A percentile compares a stretch with the other conserved stretches of the same genome.
phyloP scores from a whole-genome alignment of 2,888 invertebrate species.

The Iselma pallidipennis region DNA sequence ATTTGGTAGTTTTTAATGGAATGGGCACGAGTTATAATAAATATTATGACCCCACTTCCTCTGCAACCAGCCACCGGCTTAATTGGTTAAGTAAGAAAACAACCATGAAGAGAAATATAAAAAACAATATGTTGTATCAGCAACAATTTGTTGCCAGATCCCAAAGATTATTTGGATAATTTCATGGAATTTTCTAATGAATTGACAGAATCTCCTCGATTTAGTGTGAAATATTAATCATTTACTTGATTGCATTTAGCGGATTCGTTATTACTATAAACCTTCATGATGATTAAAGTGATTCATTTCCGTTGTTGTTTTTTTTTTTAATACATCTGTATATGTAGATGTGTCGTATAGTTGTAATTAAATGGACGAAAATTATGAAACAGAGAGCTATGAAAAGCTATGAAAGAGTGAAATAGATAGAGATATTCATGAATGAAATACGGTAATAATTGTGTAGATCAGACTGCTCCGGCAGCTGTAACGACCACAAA shows the following conservation, averaged over 20 bases:
- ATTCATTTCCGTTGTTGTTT: background rate
- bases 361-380: background rate
- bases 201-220: background rate
- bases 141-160: background rate
- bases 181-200: background rate
- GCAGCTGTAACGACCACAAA: constrained; percentile 24
- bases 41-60: constrained; percentile 56
- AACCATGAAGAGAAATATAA: constrained; percentile 31
- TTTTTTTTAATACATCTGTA: background rate
- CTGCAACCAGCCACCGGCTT: constrained; percentile 41
- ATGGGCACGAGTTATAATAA: constrained; percentile 55
- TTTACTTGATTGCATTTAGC: background rate
- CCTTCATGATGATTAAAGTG: background rate
- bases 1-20: constrained; percentile 52
- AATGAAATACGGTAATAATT: constrained; percentile 20
- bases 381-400: background rate
- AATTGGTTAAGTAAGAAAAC: constrained; percentile 47
- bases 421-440: constrained; percentile 16
- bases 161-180: background rate
- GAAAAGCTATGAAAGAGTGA: background rate
- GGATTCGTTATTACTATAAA: no score
- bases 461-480: constrained; percentile 11
- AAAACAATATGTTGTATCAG: background rate
- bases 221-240: background rate
- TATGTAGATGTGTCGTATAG: background rate